phyloP scores from a whole-genome alignment of 2,113 vertebrate genomes.

The Capreolus pygargus region DNA sequence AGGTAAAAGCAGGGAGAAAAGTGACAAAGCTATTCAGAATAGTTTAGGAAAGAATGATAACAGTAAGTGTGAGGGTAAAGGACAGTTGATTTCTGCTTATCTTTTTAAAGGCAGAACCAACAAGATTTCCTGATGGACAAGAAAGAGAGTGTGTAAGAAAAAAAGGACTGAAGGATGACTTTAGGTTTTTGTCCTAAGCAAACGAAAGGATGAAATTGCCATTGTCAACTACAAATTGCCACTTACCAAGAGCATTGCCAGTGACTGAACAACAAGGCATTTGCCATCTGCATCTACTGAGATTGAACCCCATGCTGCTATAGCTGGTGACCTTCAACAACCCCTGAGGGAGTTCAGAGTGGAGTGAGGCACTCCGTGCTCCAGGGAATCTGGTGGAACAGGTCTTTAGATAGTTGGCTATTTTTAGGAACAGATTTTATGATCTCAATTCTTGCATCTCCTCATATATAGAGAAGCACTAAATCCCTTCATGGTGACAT shows the following conservation, averaged over 20 bases:
- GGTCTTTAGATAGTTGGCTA: neutral
- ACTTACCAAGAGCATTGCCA: neutral
- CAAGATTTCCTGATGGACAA: neutral
- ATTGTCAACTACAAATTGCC: neutral
- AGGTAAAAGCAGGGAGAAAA: neutral
- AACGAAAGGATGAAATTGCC: neutral
- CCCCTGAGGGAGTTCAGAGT: neutral
- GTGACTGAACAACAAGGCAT: neutral
- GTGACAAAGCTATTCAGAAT: neutral
- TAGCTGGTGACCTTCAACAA: neutral
- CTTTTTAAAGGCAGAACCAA: neutral
- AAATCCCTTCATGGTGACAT: neutral
- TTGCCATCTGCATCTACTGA: neutral
- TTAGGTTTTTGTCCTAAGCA: neutral
- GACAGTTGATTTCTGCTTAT: neutral
- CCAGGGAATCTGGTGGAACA: neutral
- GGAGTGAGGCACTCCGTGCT: neutral
- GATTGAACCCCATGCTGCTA: neutral
- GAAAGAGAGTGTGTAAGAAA: neutral
- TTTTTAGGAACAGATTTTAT: neutral
- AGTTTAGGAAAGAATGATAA: neutral
- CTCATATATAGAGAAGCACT: neutral
- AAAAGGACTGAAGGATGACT: neutral
- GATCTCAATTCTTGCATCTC: neutral
- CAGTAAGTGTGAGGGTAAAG: neutral